Conservation (phyloP, 2,113 vertebrate genomes). For the Cyanoderma ruficeps region DNA sequence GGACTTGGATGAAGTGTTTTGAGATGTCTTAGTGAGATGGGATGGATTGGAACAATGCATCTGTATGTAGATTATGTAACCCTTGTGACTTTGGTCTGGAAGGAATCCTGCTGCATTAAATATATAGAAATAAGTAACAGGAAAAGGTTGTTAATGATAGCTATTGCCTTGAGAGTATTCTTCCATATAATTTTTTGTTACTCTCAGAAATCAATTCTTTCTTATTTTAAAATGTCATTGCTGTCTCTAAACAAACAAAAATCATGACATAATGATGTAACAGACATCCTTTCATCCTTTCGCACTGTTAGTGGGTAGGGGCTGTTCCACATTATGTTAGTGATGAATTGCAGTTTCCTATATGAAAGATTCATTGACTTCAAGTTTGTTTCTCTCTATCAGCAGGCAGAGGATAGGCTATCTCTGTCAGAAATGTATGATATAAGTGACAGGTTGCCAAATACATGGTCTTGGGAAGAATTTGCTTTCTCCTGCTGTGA, state of each 20-base stretch:
- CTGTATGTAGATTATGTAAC: background rate
- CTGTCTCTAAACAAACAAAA: background rate
- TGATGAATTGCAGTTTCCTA: conserved; percentile 4
- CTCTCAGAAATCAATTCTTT: background rate
- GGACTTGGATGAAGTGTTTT: background rate
- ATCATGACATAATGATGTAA: conserved; percentile 41
- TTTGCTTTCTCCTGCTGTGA: conserved; percentile 3
- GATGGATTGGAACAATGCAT: background rate
- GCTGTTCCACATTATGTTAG: background rate
- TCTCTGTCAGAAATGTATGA: conserved; percentile 37
- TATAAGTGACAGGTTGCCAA: conserved; percentile 53
- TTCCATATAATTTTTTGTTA: background rate
- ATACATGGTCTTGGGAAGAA: background rate
- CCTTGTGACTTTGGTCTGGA: background rate
- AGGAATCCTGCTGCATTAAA: background rate
- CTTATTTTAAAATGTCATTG: conserved; percentile 44
- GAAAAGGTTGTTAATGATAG: background rate
- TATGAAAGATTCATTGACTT: conserved; percentile 35
- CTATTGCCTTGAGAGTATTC: background rate
- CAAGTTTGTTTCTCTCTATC: conserved; percentile 27
- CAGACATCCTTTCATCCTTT: background rate
- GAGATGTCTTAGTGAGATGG: background rate
- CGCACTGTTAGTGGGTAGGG: background rate
- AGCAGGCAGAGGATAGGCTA: conserved; percentile 38
- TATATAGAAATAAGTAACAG: background rate